phyloP scores from a whole-genome alignment of 2,113 vertebrate species.

The Microcebus murinus region DNA sequence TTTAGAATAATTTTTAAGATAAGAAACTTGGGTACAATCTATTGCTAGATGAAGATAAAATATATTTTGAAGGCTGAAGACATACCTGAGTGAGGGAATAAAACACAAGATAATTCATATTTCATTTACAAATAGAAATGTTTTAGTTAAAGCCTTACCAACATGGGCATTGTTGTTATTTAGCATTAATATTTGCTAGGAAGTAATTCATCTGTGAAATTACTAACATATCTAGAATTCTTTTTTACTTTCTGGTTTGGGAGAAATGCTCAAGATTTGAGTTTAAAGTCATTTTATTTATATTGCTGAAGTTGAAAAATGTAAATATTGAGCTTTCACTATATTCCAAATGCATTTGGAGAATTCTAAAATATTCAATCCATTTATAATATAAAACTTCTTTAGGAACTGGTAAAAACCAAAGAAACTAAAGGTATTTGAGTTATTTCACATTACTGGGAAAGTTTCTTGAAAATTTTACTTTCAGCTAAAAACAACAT shows the following conservation, averaged over 20 bases:
- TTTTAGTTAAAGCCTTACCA: conserved; percentile 20
- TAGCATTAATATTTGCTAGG: not conserved
- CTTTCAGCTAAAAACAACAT: not conserved
- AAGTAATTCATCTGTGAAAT: conserved; percentile 28
- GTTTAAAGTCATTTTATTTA: not conserved
- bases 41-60: not conserved
- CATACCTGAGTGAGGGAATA: not conserved
- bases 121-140: conserved; percentile 23
- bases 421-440: not conserved
- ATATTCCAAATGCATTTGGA: not conserved
- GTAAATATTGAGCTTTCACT: not conserved
- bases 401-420: not conserved
- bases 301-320: not conserved
- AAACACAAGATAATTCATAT: not conserved
- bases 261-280: not conserved
- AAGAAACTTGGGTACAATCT: not conserved
- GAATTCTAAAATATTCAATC: not conserved
- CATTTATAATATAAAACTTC: not conserved
- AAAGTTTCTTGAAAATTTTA: not conserved
- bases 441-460: not conserved
- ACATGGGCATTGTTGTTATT: not conserved
- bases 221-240: not conserved
- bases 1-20: not conserved
- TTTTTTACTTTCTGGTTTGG: not conserved
- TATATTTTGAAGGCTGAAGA: not conserved